Conservation (phyloP, 2,888 invertebrate genomes). For the Thyatira batis region DNA sequence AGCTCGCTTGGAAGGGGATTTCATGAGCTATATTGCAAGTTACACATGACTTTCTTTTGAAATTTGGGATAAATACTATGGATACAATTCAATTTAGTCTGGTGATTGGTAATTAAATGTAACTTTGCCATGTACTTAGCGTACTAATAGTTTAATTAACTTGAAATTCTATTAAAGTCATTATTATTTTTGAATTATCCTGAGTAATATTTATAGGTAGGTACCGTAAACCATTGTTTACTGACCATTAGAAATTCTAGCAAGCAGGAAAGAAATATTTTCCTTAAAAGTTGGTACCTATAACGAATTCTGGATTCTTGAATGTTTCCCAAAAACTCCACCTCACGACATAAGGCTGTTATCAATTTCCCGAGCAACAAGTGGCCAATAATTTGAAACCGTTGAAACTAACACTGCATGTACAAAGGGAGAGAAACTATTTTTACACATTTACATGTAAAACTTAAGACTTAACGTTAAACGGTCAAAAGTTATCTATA, state of each 20-base stretch:
- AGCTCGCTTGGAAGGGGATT: conserved; percentile 66
- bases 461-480: conserved; percentile 36
- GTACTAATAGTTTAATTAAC: no score
- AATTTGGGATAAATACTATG: conserved; percentile 35
- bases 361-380: conserved; percentile 80
- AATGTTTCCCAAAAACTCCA: conserved; percentile 62
- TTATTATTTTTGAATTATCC: no score
- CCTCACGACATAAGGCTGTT: conserved; percentile 65
- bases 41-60: conserved; percentile 55
- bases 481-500: conserved; percentile 42
- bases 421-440: conserved; percentile 45
- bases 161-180: no score
- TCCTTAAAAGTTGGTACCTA: no score
- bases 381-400: conserved; percentile 79
- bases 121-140: no score
- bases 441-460: conserved; percentile 34
- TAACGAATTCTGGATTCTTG: conserved; percentile 63
- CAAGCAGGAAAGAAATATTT: no score
- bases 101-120: conserved; percentile 19
- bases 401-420: conserved; percentile 53
- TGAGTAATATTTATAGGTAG: no score
- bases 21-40: conserved; percentile 59
- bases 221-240: no score
- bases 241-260: no score
- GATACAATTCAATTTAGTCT: conserved; percentile 21